Evolutionary conservation across 2,113 vertebrate genomes (phyloP).

Genomic region (Thamnaconus septentrionalis): DNA sequence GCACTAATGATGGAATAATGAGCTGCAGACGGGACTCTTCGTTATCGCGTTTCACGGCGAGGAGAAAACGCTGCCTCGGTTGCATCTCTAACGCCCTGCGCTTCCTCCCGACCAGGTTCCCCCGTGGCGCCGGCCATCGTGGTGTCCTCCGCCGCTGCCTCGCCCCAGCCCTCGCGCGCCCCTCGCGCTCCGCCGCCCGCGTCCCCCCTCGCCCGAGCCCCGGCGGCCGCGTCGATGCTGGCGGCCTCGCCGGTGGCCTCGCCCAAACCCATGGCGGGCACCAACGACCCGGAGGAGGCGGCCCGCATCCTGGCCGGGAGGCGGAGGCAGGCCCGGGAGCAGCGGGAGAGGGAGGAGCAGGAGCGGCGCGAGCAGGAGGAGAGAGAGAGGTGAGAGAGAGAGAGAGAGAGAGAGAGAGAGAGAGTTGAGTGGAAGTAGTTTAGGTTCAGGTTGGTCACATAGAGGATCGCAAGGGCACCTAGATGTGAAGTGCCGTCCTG

Average conservation of each 20-base stretch:
- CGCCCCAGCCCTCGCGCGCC: constrained; percentile 35
- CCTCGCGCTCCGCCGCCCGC: constrained; percentile 24
- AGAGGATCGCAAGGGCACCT: too few species aligned
- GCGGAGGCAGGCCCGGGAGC: constrained; percentile 89
- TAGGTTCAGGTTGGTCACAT: too few species aligned
- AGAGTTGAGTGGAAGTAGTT: too few species aligned
- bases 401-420: too few species aligned
- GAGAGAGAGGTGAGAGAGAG: constrained; percentile 84
- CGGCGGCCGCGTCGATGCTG: constrained; percentile 13
- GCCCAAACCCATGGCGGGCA: constrained; percentile 86
- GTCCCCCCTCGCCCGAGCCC: constrained; percentile 29
- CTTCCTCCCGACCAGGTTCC: constrained; percentile 42
- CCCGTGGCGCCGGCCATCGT: constrained; percentile 49
- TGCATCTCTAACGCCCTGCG: background rate
- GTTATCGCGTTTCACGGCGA: background rate
- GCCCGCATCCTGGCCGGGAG: constrained; percentile 88
- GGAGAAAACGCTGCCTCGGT: background rate
- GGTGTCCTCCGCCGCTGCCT: constrained; percentile 45
- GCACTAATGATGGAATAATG: constrained; percentile 15
- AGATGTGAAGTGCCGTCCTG: too few species aligned
- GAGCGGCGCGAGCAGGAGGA: constrained; percentile 86
- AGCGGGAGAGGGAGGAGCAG: constrained; percentile 88
- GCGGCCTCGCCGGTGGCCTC: constrained; percentile 50
- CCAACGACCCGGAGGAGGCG: constrained; percentile 89
- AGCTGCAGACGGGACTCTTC: background rate